These are phyloP conservation scores for Lydus trimaculatus DNA, from an alignment of 2,888 invertebrate genomes.

Conservation along the genomic window DNA sequence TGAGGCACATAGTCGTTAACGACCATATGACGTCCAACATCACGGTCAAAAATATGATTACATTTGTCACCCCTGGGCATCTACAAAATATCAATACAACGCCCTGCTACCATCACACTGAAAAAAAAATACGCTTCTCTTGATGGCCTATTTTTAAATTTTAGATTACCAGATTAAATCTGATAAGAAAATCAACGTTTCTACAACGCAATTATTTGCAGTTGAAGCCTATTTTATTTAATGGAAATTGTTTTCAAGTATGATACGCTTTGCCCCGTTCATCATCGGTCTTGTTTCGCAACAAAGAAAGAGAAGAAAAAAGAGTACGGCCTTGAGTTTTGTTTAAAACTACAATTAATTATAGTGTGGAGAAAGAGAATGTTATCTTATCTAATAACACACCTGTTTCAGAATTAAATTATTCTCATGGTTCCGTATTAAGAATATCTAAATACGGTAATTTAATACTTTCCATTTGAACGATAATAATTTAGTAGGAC, in stretches of 20 bases:
- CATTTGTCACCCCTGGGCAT: not conserved
- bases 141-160: not conserved
- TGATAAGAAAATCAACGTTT: slow-evolving; percentile 9
- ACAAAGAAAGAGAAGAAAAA: not conserved
- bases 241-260: slow-evolving; percentile 10
- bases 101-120: not conserved
- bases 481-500: not conserved
- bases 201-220: slow-evolving; percentile 4
- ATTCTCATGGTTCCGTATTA: not conserved
- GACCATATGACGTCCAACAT: slow-evolving; percentile 23
- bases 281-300: not conserved
- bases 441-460: not conserved
- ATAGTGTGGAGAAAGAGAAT: not conserved
- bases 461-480: not conserved
- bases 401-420: slow-evolving; percentile 4
- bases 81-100: slow-evolving; percentile 5
- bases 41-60: slow-evolving; percentile 4
- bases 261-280: not conserved
- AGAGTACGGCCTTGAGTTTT: not conserved
- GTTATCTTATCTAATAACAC: slow-evolving; percentile 1
- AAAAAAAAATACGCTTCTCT: too few relatives aligned
- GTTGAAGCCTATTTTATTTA: slow-evolving; percentile 8
- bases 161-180: slow-evolving; percentile 1
- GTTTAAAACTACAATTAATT: not conserved
- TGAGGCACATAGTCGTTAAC: slow-evolving; percentile 36